A percentile compares a stretch with the other conserved stretches of the same genome.
phyloP scores from a whole-genome alignment of 2,888 invertebrate species.

The Drymonia ruficornis region DNA sequence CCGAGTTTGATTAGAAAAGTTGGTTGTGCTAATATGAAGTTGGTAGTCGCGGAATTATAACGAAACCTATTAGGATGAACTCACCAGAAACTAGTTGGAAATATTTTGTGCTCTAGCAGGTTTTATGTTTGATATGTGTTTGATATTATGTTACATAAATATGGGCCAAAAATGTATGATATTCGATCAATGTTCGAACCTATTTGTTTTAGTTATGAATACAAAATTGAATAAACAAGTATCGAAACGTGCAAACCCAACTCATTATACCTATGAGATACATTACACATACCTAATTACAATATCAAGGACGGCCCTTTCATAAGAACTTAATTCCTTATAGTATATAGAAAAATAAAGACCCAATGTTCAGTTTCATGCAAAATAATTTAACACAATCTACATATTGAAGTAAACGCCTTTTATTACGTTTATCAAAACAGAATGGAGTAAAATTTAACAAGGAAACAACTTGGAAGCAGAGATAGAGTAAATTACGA shows the following conservation, averaged over 20 bases:
- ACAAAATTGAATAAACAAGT: background rate
- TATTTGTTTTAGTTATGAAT: too few relatives aligned
- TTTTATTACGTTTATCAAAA: background rate
- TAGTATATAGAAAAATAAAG: background rate
- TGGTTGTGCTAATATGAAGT: conserved; percentile 32
- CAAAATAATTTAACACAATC: too few relatives aligned
- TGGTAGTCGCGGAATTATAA: conserved; percentile 28
- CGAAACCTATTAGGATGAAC: conserved; percentile 8
- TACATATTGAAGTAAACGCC: too few relatives aligned
- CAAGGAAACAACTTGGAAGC: background rate
- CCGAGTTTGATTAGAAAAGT: conserved; percentile 38
- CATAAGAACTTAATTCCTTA: too few relatives aligned
- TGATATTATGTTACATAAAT: too few relatives aligned
- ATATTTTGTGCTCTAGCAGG: conserved; percentile 18
- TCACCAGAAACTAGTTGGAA: conserved; percentile 17
- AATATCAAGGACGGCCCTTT: too few relatives aligned
- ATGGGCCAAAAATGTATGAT: background rate
- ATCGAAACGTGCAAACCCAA: too few relatives aligned
- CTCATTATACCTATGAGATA: too few relatives aligned
- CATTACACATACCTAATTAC: background rate
- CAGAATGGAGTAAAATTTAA: background rate
- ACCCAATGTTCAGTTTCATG: background rate
- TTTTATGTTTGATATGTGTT: conserved; percentile 24
- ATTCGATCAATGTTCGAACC: background rate
- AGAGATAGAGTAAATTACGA: conserved; percentile 1